phyloP scores from a whole-genome alignment of 2,888 invertebrate genomes.

The Drosophila melanocephala region DNA sequence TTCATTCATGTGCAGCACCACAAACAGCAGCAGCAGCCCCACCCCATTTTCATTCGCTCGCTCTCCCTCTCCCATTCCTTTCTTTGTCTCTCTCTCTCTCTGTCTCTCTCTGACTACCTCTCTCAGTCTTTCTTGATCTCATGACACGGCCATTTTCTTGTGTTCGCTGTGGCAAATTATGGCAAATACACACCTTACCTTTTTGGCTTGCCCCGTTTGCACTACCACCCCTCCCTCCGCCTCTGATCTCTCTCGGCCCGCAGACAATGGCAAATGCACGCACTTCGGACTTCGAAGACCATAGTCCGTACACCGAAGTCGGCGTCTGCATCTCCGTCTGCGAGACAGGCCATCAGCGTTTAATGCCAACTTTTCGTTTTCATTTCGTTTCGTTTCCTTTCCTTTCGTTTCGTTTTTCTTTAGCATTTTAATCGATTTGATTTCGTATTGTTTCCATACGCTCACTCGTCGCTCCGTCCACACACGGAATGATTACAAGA shows the following conservation, averaged over 20 bases:
- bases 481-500: conserved; percentile 71
- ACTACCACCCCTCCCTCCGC: not conserved
- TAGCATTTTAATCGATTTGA: conserved; percentile 63
- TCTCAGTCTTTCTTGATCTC: not conserved
- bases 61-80: not conserved
- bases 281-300: conserved; percentile 22
- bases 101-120: not conserved
- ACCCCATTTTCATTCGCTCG: conserved; percentile 1
- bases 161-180: conserved; percentile 82
- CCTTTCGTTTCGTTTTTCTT: conserved; percentile 55
- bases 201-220: conserved; percentile 19
- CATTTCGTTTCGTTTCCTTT: conserved; percentile 56
- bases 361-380: conserved; percentile 61
- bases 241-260: not conserved
- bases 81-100: not conserved
- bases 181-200: conserved; percentile 82
- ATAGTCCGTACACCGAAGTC: conserved; percentile 1
- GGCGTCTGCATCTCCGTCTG: conserved; percentile 1
- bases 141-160: conserved; percentile 46
- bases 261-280: conserved; percentile 44
- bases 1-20: conserved; percentile 66
- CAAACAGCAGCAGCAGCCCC: conserved; percentile 2
- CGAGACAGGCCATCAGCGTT: conserved; percentile 51
- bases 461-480: conserved; percentile 8
- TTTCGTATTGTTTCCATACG: conserved; percentile 70